phyloP scores from a whole-genome alignment of 2,797 vertebrate genomes.

The Sus cebifrons region DNA sequence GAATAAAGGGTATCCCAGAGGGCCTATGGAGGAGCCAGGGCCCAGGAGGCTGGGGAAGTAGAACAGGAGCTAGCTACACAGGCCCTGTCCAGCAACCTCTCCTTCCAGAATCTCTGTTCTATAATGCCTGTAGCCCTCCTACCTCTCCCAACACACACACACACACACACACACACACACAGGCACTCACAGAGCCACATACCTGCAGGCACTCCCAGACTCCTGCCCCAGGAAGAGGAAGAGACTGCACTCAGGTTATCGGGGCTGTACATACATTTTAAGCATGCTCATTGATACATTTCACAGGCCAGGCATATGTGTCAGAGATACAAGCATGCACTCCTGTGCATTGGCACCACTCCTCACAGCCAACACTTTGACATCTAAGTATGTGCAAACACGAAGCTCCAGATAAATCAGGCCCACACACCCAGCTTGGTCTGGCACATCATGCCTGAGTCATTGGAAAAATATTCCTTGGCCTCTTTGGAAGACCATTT shows the following conservation, averaged over 20 bases:
- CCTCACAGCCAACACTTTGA: neutral
- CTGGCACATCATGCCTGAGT: neutral
- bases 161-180: too few relatives aligned
- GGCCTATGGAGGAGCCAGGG: conserved; percentile 1
- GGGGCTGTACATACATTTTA: neutral
- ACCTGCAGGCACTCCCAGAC: neutral
- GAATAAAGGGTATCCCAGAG: neutral
- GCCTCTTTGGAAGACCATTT: conserved; percentile 34
- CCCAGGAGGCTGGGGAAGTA: neutral
- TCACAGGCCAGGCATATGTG: neutral
- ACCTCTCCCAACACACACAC: neutral
- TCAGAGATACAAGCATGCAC: neutral
- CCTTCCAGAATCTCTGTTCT: neutral
- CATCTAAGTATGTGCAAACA: neutral
- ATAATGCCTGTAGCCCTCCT: neutral
- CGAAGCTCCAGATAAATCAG: neutral
- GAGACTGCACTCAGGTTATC: neutral
- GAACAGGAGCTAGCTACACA: neutral
- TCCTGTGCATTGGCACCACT: neutral
- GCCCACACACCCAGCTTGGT: neutral
- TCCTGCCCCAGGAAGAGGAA: neutral
- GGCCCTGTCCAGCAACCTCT: neutral
- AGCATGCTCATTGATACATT: neutral
- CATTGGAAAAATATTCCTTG: neutral
- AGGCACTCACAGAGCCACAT: neutral